phyloP scores from a whole-genome alignment of 1,140 invertebrate genomes.

The Dendroctonus valens region DNA sequence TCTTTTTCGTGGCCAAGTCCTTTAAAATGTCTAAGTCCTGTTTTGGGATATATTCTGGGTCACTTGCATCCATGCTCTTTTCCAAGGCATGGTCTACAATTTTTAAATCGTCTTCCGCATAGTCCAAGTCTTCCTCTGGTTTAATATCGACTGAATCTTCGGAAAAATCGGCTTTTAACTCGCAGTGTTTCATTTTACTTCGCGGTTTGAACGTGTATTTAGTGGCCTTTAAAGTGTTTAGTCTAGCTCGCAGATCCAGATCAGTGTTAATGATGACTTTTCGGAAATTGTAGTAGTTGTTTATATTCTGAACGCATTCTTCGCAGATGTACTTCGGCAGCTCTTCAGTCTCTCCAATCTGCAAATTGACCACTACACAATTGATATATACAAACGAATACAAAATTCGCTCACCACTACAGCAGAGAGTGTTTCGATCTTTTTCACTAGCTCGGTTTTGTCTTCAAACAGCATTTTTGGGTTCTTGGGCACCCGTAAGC shows the following conservation, averaged over 20 bases:
- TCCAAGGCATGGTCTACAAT: conserved; percentile 11
- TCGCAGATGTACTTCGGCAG: conserved; percentile 40
- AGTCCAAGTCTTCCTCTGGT: background rate
- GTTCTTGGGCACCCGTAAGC: conserved; percentile 34
- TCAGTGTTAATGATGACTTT: conserved; percentile 41
- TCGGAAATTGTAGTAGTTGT: conserved; percentile 40
- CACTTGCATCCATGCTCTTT: conserved; percentile 12
- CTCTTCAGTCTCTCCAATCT: conserved; percentile 34
- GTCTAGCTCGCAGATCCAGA: conserved; percentile 35
- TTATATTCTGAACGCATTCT: conserved; percentile 40
- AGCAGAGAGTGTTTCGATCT: conserved; percentile 40
- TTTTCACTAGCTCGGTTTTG: conserved; percentile 28
- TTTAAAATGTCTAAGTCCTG: conserved; percentile 16
- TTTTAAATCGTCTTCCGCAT: conserved; percentile 8
- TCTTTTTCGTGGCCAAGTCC: conserved; percentile 29
- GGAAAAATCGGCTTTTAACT: background rate
- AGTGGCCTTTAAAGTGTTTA: conserved; percentile 26
- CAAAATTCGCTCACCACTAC: conserved; percentile 34
- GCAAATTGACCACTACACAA: conserved; percentile 18
- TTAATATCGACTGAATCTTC: conserved; percentile 2
- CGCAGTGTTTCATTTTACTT: conserved; percentile 14
- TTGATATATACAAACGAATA: conserved; percentile 4
- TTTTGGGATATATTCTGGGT: conserved; percentile 8
- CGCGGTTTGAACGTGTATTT: conserved; percentile 18
- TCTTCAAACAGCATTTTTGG: conserved; percentile 30